Evolutionary conservation across 2,113 vertebrate species (phyloP), one percentile per base, ranked within the genome.

Genomic region (Tachuris rubrigastra): DNA sequence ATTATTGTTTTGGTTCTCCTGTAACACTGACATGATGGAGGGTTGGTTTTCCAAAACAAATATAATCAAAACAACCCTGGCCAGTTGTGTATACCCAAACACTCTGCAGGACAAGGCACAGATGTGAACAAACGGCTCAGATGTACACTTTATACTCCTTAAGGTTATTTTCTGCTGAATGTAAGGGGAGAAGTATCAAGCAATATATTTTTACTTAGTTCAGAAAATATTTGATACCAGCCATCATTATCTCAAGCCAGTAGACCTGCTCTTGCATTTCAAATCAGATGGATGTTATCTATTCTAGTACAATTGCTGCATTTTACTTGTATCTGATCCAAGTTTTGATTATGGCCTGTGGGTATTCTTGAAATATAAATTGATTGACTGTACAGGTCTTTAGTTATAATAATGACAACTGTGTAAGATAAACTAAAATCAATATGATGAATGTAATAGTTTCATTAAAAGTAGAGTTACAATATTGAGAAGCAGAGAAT

Each of bases 41-140:
- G 13, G 8, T 42, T 82, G 11, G 42, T 80, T 94, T 96, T 85
- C 89, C 41, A 88, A 93, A 93, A 76, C 50, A 91, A 89, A 67
- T 84, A 46, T 72, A 85, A 83, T 90, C 33, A 62, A 90, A 96
- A 93, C 24, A 87, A 31, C 55, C 53, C 55, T 69, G 62, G 35
- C 21, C 62, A 77, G 44, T 76, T 69, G 25, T 89, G 46, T 72
- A 35, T 79, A 69, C 46, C 35, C 30, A 89, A 97, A 42, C 35
- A 33, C 12, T 49, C 47, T 59, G 37, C n/a, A 50, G 62, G 59
- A 83, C 1, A 5, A 87, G 9, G 21, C 10, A 59, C 62, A 96
- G 67, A 87, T 85, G 78, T 96, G 74, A 91, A 62, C 30, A 85
- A 85, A 91, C 58, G 53, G 12, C 37, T 91, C 53, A 85, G 37